These are phyloP conservation scores for Caenorhabditis latens DNA, from an alignment of 1,140 invertebrate genomes.

Conservation along the genomic window DNA sequence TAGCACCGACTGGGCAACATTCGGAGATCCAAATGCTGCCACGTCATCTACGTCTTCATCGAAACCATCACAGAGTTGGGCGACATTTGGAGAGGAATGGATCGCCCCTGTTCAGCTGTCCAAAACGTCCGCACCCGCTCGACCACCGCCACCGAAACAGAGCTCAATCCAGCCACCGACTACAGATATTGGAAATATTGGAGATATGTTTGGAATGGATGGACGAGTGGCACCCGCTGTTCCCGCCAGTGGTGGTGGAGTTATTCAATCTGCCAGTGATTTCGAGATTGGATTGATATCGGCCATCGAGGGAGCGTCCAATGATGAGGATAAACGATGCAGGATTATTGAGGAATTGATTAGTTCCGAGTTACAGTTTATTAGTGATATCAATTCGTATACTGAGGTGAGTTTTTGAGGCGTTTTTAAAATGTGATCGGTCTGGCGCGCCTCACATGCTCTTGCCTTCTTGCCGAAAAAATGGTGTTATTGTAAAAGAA, in stretches of 20 bases:
- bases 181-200: not conserved
- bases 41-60: not conserved
- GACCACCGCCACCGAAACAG: slow-evolving; percentile 63
- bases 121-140: slow-evolving; percentile 50
- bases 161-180: not conserved
- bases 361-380: slow-evolving; percentile 70
- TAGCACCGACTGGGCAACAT: slow-evolving; percentile 27
- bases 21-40: not conserved
- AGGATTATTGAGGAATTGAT: slow-evolving; percentile 73
- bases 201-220: slow-evolving; percentile 16
- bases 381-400: slow-evolving; percentile 69
- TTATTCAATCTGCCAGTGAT: slow-evolving; percentile 22
- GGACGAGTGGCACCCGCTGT: not conserved
- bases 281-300: slow-evolving; percentile 26
- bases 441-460: too few relatives aligned
- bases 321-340: slow-evolving; percentile 47
- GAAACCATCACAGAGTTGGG: slow-evolving; percentile 32
- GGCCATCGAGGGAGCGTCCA: slow-evolving; percentile 36
- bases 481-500: too few relatives aligned
- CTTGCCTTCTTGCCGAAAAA: too few relatives aligned
- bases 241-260: not conserved
- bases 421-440: too few relatives aligned
- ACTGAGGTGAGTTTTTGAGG: slow-evolving; percentile 64
- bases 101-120: slow-evolving; percentile 39
- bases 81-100: slow-evolving; percentile 62